These are phyloP conservation scores for Andrena cerasifolii DNA, from an alignment of 1,140 invertebrate genomes.

Conservation along the genomic window DNA sequence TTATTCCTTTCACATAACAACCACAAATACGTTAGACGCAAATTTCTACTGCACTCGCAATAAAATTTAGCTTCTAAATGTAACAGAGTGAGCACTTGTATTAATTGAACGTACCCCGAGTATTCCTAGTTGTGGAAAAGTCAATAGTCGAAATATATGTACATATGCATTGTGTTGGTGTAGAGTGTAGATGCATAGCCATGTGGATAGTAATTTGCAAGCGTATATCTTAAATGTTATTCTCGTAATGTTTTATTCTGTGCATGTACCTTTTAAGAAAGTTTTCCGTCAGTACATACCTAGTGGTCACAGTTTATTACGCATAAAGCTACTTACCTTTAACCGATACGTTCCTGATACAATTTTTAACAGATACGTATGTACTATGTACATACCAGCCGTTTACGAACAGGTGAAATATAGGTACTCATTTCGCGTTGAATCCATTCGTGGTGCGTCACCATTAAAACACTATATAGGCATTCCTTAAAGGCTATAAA, in stretches of 20 bases:
- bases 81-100: not conserved
- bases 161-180: too few relatives aligned
- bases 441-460: not conserved
- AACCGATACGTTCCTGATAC: not conserved
- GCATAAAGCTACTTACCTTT: not conserved
- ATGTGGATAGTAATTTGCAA: too few relatives aligned
- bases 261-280: not conserved
- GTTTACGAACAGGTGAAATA: not conserved
- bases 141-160: not conserved
- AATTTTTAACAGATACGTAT: not conserved
- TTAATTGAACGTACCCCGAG: too few relatives aligned
- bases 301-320: not conserved
- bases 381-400: not conserved
- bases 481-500: too few relatives aligned
- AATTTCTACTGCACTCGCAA: not conserved
- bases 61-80: constrained; percentile 11
- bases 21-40: not conserved
- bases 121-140: not conserved
- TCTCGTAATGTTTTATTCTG: not conserved
- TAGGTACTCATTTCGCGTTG: not conserved
- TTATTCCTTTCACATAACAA: not conserved
- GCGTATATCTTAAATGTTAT: not conserved
- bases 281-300: not conserved
- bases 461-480: constrained; percentile 1
- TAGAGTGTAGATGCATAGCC: too few relatives aligned